These are phyloP conservation scores for Pomacea canaliculata DNA, from an alignment of 2,888 invertebrate species.

Conservation along the genomic window DNA sequence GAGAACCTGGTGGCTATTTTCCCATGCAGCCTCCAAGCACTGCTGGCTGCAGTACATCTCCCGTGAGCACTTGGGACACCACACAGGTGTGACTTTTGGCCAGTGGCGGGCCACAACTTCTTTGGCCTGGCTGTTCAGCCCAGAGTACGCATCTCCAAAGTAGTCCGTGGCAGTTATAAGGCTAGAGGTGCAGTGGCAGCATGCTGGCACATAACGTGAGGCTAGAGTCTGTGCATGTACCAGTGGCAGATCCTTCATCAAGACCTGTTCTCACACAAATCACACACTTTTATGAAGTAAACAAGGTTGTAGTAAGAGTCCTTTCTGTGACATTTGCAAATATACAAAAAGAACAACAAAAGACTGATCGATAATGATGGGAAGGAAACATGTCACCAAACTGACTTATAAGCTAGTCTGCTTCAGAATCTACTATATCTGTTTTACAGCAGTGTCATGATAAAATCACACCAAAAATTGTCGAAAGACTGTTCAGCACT, in stretches of 20 bases:
- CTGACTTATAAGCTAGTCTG: too few species aligned
- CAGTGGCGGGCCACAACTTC: constrained; percentile 43
- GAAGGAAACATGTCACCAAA: too few species aligned
- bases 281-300: constrained; percentile 41
- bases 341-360: too few species aligned
- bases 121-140: constrained; percentile 35
- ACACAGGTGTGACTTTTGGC: constrained; percentile 47
- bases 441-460: too few species aligned
- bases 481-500: too few species aligned
- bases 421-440: too few species aligned
- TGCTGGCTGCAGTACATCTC: constrained; percentile 72
- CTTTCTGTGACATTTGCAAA: too few species aligned
- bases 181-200: constrained; percentile 90
- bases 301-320: too few species aligned
- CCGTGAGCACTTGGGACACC: constrained; percentile 46
- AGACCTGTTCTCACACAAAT: constrained; percentile 76
- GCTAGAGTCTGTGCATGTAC: constrained; percentile 85
- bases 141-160: constrained; percentile 44
- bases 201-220: constrained; percentile 84
- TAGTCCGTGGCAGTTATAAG: constrained; percentile 86
- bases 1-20: constrained; percentile 81
- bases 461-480: too few species aligned
- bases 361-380: too few species aligned
- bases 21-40: constrained; percentile 75
- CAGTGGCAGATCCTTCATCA: constrained; percentile 89